Conservation (phyloP, 2,888 invertebrate species). For the Crematogaster levior region DNA sequence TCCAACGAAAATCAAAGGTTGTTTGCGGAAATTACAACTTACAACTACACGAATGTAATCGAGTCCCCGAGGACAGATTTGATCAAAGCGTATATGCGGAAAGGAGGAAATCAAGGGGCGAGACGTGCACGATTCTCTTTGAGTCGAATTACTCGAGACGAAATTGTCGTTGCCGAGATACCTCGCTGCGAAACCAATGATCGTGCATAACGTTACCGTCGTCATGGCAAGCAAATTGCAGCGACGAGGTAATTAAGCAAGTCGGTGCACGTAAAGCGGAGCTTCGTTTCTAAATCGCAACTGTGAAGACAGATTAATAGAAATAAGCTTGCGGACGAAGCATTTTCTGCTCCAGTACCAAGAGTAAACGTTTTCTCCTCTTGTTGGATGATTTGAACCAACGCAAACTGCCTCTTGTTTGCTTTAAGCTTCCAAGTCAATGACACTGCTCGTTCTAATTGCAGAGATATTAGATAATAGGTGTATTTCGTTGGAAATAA, state of each 20-base stretch:
- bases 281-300: background rate
- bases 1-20: constrained; percentile 17
- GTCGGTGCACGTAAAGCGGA: background rate
- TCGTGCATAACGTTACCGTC: constrained; percentile 5
- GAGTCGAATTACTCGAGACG: constrained; percentile 14
- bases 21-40: constrained; percentile 38
- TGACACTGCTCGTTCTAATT: background rate
- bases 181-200: constrained; percentile 4
- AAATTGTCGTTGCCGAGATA: constrained; percentile 28
- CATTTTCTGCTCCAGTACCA: constrained; percentile 7
- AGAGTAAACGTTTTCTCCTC: background rate
- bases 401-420: background rate
- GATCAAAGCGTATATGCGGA: constrained; percentile 25
- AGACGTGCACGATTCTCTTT: constrained; percentile 10
- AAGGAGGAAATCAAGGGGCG: background rate
- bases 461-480: background rate
- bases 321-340: background rate
- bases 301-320: constrained; percentile 18
- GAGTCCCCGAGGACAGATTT: constrained; percentile 6
- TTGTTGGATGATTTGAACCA: background rate
- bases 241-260: constrained; percentile 20
- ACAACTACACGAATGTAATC: constrained; percentile 7
- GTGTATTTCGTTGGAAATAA: background rate
- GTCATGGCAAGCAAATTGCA: constrained; percentile 1
- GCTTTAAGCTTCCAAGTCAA: background rate